Base-by-base conservation (phyloP, 2,797 vertebrate genomes). In the Xyrichtys novacula region DNA sequence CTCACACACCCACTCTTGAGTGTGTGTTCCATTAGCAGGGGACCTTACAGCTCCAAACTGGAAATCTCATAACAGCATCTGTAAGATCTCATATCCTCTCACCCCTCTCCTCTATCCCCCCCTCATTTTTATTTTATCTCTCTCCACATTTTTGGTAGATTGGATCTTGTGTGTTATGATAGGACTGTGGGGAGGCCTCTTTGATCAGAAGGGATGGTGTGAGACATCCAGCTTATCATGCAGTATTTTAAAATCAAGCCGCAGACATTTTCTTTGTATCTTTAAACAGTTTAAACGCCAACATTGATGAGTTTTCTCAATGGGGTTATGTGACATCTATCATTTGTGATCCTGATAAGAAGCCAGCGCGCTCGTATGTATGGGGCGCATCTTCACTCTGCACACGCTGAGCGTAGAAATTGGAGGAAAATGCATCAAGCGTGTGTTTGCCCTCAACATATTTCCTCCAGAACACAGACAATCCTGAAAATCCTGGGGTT, bases 61-160 rank as follows among this genome's bases (percentile, higher is more conserved):
- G 78, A 84, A 87, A 81, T 86, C 85, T 88, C 80, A 87, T 88
- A 87, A 84, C 74, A 6, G 78, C 82, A 76, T 83, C 80, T 74
- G 68, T 72, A 69, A 78, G 63, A 83, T 78, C 56, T 83, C 77
- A 71, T 84, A 80, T 85, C 84, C 76, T 76, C 53, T 72, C 73
- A 39, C 25, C 78, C 54, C 46, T 49, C 54, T 59, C 36, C 66
- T 64, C 47, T 36, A 36, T 29, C 55, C 57, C 19, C 26, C 57
- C 43, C 22, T 42, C 5, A 26, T 65, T 71, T 52, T 66, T 74
- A 10, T 78, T 78, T 82, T 50, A 74, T 78, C 66, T 70, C 63
- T 43, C 39, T 26, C 61, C 56, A 46, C 65, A 60, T 84, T 79
- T 85, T 76, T 44, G 54, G 50, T 63, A 81, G 80, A 81, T 78